These are phyloP conservation scores for Antitype chi DNA, from an alignment of 2,888 invertebrate species.

Conservation along the genomic window DNA sequence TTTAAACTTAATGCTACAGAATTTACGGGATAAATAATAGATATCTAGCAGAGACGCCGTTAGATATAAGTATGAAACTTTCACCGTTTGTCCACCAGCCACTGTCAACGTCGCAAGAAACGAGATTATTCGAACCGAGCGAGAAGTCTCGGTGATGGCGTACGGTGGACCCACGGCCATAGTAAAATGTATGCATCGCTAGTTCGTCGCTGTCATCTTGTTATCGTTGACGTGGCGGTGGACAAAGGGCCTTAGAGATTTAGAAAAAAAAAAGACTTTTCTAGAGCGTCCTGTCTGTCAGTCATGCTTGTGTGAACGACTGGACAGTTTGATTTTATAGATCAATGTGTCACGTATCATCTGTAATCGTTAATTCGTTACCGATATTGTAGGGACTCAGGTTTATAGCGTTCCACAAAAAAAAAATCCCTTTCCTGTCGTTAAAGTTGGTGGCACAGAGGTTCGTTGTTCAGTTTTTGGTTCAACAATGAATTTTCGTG, in stretches of 20 bases:
- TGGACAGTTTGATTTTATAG: not conserved
- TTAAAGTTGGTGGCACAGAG: too few relatives aligned
- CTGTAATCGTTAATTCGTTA: not conserved
- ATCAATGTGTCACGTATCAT: not conserved
- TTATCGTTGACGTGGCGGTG: not conserved
- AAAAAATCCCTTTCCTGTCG: too few relatives aligned
- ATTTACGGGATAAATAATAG: not conserved
- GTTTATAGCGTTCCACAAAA: too few relatives aligned
- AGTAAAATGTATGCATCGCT: too few relatives aligned
- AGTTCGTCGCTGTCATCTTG: too few relatives aligned
- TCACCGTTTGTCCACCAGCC: not conserved
- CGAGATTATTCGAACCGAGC: not conserved
- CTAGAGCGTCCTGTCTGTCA: not conserved
- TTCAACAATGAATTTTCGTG: too few relatives aligned
- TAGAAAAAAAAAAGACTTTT: not conserved
- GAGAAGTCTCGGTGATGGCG: not conserved
- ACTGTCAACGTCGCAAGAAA: not conserved
- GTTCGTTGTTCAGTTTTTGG: too few relatives aligned
- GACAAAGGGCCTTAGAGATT: not conserved
- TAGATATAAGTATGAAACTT: not conserved
- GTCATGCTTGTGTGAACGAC: not conserved
- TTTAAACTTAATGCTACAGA: not conserved
- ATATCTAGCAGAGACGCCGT: not conserved
- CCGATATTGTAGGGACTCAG: not conserved
- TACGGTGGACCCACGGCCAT: too few relatives aligned